These are phyloP conservation scores for Acanthopleura granulata DNA, from an alignment of 2,888 invertebrate genomes.

Conservation along the genomic window DNA sequence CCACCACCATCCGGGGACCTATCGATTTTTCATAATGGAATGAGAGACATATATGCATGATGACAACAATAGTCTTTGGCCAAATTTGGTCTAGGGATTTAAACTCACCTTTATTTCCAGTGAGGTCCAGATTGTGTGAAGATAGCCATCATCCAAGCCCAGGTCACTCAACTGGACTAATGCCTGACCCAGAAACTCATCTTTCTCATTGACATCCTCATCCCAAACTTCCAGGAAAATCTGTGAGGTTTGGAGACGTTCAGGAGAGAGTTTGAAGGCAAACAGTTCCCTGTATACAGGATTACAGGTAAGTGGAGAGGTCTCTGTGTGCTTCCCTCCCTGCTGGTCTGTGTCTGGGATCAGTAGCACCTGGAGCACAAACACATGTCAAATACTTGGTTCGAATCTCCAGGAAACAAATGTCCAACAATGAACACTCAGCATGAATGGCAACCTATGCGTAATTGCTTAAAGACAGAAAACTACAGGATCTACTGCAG, in stretches of 20 bases:
- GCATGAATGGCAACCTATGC: too few relatives aligned
- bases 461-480: too few relatives aligned
- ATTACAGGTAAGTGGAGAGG: slow-evolving; percentile 45
- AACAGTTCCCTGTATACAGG: slow-evolving; percentile 64
- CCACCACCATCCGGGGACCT: too few relatives aligned
- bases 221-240: slow-evolving; percentile 60
- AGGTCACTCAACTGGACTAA: slow-evolving; percentile 49
- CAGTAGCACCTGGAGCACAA: slow-evolving; percentile 48
- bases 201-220: slow-evolving; percentile 48
- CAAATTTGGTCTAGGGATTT: too few relatives aligned
- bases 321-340: slow-evolving; percentile 46
- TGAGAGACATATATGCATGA: too few relatives aligned
- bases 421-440: too few relatives aligned
- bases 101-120: slow-evolving; percentile 61
- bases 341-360: slow-evolving; percentile 44
- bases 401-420: too few relatives aligned
- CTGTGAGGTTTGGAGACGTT: slow-evolving; percentile 40
- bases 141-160: slow-evolving; percentile 47
- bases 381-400: background rate
- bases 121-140: slow-evolving; percentile 57
- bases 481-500: too few relatives aligned
- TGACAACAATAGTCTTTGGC: too few relatives aligned
- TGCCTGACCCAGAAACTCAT: slow-evolving; percentile 62
- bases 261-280: slow-evolving; percentile 50
- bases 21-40: too few relatives aligned